A percentile compares a stretch with the other conserved stretches of the same genome.
Conservation (phyloP, 2,888 invertebrate genomes). For the Myathropa florea region DNA sequence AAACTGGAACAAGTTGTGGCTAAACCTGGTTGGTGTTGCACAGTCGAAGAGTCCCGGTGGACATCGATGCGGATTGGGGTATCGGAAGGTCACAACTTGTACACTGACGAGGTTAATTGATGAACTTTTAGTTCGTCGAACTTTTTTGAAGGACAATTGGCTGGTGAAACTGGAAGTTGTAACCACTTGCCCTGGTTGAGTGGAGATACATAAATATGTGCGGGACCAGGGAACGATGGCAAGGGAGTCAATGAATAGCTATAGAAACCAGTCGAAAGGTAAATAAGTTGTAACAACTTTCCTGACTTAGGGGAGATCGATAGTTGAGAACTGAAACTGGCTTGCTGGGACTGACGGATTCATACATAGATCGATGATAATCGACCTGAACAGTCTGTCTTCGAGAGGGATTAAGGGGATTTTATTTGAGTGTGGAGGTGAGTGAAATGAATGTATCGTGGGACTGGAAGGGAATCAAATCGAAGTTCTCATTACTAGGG, state of each 20-base stretch:
- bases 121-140: constrained; percentile 62
- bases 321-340: not conserved
- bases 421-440: too few species aligned
- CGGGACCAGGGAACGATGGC: not conserved
- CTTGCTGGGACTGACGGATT: too few species aligned
- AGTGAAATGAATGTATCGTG: too few species aligned
- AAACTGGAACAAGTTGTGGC: constrained; percentile 42
- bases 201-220: not conserved
- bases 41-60: constrained; percentile 21
- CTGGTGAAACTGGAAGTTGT: constrained; percentile 21
- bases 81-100: constrained; percentile 58
- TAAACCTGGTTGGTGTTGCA: constrained; percentile 17
- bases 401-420: too few species aligned
- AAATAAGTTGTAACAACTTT: constrained; percentile 40
- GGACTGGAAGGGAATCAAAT: too few species aligned
- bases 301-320: not conserved
- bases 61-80: constrained; percentile 13
- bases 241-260: not conserved
- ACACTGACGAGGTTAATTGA: constrained; percentile 68
- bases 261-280: constrained; percentile 5
- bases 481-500: too few species aligned
- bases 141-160: constrained; percentile 54
- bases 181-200: constrained; percentile 8
- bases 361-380: too few species aligned
- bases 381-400: too few species aligned